Conservation (phyloP, 2,888 invertebrate species). For the Deroplatys truncata region DNA sequence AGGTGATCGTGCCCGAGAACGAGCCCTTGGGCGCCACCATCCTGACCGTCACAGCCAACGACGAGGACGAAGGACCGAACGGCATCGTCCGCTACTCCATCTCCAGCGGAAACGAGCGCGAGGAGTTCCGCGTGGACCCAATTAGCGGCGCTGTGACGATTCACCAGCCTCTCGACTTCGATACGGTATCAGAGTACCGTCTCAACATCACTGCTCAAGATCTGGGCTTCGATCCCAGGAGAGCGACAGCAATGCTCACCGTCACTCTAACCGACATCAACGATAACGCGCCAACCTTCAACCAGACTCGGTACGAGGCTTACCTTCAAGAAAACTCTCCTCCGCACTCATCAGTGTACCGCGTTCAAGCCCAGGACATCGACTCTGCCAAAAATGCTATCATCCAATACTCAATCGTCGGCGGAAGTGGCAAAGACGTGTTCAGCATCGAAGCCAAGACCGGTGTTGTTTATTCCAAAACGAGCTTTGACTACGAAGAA, state of each 20-base stretch:
- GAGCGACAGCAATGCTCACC: conserved; percentile 74
- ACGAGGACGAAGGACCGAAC: conserved; percentile 83
- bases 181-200: conserved; percentile 76
- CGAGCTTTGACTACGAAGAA: conserved; percentile 85
- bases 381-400: conserved; percentile 86
- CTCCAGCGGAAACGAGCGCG: conserved; percentile 69
- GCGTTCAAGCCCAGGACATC: conserved; percentile 72
- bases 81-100: conserved; percentile 83
- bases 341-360: conserved; percentile 67
- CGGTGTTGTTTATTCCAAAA: conserved; percentile 70
- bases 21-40: conserved; percentile 83
- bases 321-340: conserved; percentile 80
- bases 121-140: conserved; percentile 75
- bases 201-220: conserved; percentile 86
- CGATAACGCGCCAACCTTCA: conserved; percentile 86
- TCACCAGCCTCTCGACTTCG: conserved; percentile 77
- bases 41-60: conserved; percentile 77
- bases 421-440: conserved; percentile 66
- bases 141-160: conserved; percentile 77
- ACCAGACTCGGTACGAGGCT: conserved; percentile 70
- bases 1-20: conserved; percentile 84
- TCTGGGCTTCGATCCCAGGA: conserved; percentile 73
- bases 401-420: conserved; percentile 76
- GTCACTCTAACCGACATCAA: conserved; percentile 89
- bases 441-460: conserved; percentile 74